Base-by-base conservation (phyloP, 1,140 invertebrate species). In the Drosophila oshimai region DNA sequence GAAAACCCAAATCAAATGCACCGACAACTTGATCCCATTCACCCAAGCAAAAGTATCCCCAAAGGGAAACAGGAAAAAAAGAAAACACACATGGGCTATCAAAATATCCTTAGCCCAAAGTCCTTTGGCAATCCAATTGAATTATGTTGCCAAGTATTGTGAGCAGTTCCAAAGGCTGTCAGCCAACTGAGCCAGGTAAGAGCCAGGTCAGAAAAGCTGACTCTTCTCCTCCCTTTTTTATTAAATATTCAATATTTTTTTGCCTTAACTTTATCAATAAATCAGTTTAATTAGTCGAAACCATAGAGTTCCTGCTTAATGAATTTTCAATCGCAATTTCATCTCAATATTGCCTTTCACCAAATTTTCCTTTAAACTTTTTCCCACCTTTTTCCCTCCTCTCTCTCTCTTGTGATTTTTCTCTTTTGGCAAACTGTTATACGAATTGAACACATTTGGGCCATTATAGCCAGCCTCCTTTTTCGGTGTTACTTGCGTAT, bases 91-190 rank as follows among this genome's bases (percentile, higher is more conserved):
- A 74, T 65, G 50, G 77, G 78, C 68, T 55, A 72, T 72, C 67
- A 61, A 72, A 72, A 73, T 51, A 72, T 49, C 26, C 37, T 36
- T 47, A 26, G 55, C 64, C 26, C 53, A 64, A 76, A 73, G 71
- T 34, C 67, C 46, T 57, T 60, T 64, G 79, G 58, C 73, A 86
- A 80, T 87, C 80, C 80, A 76, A 86, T 86, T 67, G 80, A 87
- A 80, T 87, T 87, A 86, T 86, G 80, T 69, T 87, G 81, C 81
- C 80, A 80, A 47, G 39, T 20, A 46, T 58, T 70, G 60, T 60
- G 42, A 64, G 61, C 60, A 31, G 26, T 22, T 44, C 74, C 46
- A 34, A 64, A 61, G 42, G 44, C 80, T 86, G 81, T 86, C 80
- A 65, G 75, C 67, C 58, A 55, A 49, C 41, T 80, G 76, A 76